These are phyloP conservation scores for Tetragonula carbonaria DNA, from an alignment of 2,888 invertebrate species.

Conservation along the genomic window DNA sequence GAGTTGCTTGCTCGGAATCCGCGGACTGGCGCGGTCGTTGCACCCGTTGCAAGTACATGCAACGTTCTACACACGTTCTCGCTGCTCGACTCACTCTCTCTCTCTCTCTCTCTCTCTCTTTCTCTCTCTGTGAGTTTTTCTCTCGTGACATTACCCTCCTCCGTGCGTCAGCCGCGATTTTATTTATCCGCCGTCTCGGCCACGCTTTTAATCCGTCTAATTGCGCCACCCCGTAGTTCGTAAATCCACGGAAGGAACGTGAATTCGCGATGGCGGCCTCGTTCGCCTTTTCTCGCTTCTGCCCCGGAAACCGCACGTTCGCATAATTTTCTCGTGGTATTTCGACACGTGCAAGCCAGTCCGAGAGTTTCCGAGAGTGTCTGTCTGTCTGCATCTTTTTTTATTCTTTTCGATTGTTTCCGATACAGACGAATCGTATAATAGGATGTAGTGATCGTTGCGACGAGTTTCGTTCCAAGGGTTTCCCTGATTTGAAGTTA, in stretches of 20 bases:
- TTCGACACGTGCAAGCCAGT: neutral
- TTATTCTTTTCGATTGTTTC: neutral
- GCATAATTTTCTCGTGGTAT: neutral
- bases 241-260: constrained; percentile 10
- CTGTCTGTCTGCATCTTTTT: neutral
- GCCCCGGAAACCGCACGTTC: neutral
- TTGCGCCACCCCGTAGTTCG: constrained; percentile 15
- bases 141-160: constrained; percentile 11
- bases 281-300: neutral
- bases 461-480: neutral
- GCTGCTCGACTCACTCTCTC: constrained; percentile 22
- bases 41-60: constrained; percentile 36
- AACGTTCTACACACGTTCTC: constrained; percentile 49
- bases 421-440: neutral
- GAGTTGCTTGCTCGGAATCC: constrained; percentile 69
- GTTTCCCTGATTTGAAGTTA: neutral
- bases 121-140: constrained; percentile 21
- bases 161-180: constrained; percentile 8
- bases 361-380: neutral
- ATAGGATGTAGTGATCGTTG: neutral
- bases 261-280: constrained; percentile 2
- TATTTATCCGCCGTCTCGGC: constrained; percentile 20
- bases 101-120: constrained; percentile 23
- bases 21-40: constrained; percentile 73
- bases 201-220: constrained; percentile 31